These are phyloP conservation scores for Platorchestia sp. DNA, from an alignment of 1,140 invertebrate species.

Conservation along the genomic window DNA sequence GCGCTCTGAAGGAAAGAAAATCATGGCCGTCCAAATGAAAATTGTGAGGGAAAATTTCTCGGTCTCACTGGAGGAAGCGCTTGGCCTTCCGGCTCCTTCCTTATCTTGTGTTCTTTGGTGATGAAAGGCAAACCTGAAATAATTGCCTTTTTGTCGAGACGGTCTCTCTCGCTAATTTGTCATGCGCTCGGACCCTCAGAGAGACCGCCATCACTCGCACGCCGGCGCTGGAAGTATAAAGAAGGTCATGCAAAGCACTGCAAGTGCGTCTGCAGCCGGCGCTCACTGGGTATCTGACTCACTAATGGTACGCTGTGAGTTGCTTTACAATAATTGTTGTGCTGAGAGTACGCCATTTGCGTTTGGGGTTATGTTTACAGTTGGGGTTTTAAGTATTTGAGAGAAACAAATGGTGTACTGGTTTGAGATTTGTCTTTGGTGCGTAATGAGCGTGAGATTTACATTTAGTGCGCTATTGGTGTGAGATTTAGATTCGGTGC, in stretches of 20 bases:
- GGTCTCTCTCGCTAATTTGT: neutral
- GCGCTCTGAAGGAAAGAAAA: neutral
- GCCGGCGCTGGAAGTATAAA: neutral
- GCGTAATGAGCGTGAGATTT: too few relatives aligned
- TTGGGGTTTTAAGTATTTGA: too few relatives aligned
- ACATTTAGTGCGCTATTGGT: too few relatives aligned
- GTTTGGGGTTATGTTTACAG: too few relatives aligned
- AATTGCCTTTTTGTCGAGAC: constrained; percentile 25
- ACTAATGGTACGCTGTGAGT: too few relatives aligned
- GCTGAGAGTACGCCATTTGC: too few relatives aligned
- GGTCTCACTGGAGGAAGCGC: neutral
- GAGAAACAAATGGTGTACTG: too few relatives aligned
- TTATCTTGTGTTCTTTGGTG: constrained; percentile 53
- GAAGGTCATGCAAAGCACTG: neutral
- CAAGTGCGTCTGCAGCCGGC: neutral
- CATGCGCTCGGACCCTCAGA: neutral
- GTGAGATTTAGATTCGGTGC: too few relatives aligned
- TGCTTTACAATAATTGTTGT: too few relatives aligned
- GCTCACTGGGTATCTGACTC: too few relatives aligned
- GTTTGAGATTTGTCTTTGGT: too few relatives aligned
- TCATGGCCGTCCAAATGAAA: neutral
- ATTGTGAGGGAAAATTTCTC: neutral
- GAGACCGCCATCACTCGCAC: neutral
- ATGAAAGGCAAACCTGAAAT: constrained; percentile 51
- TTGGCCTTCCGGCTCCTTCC: neutral